Evolutionary conservation across 2,797 vertebrate genomes (phyloP), one percentile per base, ranked within the genome.

Genomic region (Zenarchopterus dispar): DNA sequence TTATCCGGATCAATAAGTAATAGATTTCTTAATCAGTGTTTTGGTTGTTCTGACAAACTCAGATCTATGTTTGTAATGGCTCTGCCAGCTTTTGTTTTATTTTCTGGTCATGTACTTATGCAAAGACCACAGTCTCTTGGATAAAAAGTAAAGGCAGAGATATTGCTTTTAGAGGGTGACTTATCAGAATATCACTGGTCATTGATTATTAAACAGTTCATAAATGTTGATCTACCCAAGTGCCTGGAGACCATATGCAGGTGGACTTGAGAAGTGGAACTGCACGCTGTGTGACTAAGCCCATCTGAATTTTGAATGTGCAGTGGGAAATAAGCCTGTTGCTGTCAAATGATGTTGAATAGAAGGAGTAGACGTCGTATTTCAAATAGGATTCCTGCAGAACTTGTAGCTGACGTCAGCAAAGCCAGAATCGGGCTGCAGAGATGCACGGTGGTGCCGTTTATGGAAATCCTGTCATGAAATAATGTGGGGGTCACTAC

Each of bases 181-280:
- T 68, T 60, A 60, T 86, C 33, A 56, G 36, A 64, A 36, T 10
- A 11, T 11, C 43, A 62, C 46, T 22, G 21, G 24, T 64, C 41
- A 60, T 80, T n/a, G 63, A 83, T 83, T 84, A 81, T 89, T 78
- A 58, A 89, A 66, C 48, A 60, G 7, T 60, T 52, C 65, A 67
- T 81, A 73, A 79, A 81, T 65, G 50, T 22, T 56, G 26, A 48
- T 52, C 21, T 39, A 33, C 21, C 11, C 9, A 45, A 51, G 18
- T 23, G 49, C 22, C 70, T 43, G 42, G 33, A 58, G 70, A 62
- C 49, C 65, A 56, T 44, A 28, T 56, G 26, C 33, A 70, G 43
- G 4, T 44, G 2, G 19, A 53, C 1, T 5, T 49, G 49, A 16
- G 33, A 11, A 36, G 44, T 13, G 22, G 44, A 7, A 42, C 17